Evolutionary conservation across 2,888 invertebrate species (phyloP), one percentile per base, ranked within the genome.

Genomic region (Anorthoa munda): DNA sequence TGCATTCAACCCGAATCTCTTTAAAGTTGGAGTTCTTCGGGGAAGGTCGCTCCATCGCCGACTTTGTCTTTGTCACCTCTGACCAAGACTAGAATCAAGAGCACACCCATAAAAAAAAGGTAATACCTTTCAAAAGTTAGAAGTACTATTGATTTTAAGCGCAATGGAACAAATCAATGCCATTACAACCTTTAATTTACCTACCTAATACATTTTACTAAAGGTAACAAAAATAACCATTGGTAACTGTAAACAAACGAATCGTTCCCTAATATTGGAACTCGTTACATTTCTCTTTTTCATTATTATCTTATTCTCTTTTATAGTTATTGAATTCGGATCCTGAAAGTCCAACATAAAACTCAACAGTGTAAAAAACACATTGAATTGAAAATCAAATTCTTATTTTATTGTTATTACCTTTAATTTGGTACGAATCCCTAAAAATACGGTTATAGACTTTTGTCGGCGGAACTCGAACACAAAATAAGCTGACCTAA

Each of bases 301-400:
- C 58, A 59, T 77, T 77, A 65, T 56, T 61, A 46, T 65, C 63
- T 50, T 67, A 59, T 67, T 70, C n/a, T 64, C 23, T 71, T 79
- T 81, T 79, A 79, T 76, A 65, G 66, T 61, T 76, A 79, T 79
- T 81, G 71, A 71, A 81, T 81, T 81, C 31, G 56, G 67, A 81
- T 79, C 77, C 77, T 12, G 21, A 75, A 69, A 71, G 45, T 58
- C 60, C n/a, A 31, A 65, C 75, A 77, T 84, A 75, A 84, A 83
- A 81, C 26, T 68, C 66, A 73, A 75, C 77, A 66, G 45, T 31
- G 64, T 66, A 77, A 72, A 48, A 66, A 81, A 65, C 51, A 71
- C 71, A 79, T 79, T 70, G 17, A 39, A 63, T 31, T 61, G 70
- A 81, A 81, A 75, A 81, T 84, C 70, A 81, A 74, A 75, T 72